Conservation (phyloP, 2,888 invertebrate genomes). For the Alcis repandata region DNA sequence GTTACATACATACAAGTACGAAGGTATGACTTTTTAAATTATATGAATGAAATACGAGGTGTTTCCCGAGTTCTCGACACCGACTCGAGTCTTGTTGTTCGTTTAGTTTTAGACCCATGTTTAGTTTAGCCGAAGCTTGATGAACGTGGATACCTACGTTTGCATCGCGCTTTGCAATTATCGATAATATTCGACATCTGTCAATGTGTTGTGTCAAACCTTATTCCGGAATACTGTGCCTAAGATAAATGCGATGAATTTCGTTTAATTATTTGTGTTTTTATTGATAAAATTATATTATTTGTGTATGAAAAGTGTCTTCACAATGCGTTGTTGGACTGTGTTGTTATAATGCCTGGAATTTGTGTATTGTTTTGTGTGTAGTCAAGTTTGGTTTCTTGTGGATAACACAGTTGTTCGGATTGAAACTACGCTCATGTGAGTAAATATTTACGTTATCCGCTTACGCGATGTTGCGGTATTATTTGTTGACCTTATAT, state of each 20-base stretch:
- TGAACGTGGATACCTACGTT: slow-evolving; percentile 72
- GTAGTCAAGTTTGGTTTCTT: slow-evolving; percentile 53
- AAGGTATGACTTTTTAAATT: background rate
- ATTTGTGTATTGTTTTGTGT: slow-evolving; percentile 75
- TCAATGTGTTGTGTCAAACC: slow-evolving; percentile 56
- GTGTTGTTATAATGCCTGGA: slow-evolving; percentile 74
- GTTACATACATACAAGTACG: too few relatives aligned
- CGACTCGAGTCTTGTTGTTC: slow-evolving; percentile 2
- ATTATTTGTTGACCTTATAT: slow-evolving; percentile 15
- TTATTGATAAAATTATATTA: slow-evolving; percentile 51
- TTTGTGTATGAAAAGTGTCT: slow-evolving; percentile 62
- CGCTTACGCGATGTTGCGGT: slow-evolving; percentile 33
- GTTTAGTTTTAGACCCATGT: slow-evolving; percentile 42
- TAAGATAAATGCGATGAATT: slow-evolving; percentile 57
- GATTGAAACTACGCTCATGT: slow-evolving; percentile 78
- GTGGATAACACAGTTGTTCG: slow-evolving; percentile 72
- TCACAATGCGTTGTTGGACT: slow-evolving; percentile 62
- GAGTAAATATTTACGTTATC: slow-evolving; percentile 78
- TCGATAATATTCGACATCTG: slow-evolving; percentile 73
- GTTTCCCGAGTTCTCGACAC: slow-evolving; percentile 42
- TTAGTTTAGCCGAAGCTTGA: slow-evolving; percentile 74
- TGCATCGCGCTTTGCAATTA: slow-evolving; percentile 68
- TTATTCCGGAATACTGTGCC: slow-evolving; percentile 62
- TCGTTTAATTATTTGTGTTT: slow-evolving; percentile 60
- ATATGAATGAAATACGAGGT: background rate